Evolutionary conservation across 2,113 vertebrate species (phyloP).

Genomic region (Phyllostomus hastatus): DNA sequence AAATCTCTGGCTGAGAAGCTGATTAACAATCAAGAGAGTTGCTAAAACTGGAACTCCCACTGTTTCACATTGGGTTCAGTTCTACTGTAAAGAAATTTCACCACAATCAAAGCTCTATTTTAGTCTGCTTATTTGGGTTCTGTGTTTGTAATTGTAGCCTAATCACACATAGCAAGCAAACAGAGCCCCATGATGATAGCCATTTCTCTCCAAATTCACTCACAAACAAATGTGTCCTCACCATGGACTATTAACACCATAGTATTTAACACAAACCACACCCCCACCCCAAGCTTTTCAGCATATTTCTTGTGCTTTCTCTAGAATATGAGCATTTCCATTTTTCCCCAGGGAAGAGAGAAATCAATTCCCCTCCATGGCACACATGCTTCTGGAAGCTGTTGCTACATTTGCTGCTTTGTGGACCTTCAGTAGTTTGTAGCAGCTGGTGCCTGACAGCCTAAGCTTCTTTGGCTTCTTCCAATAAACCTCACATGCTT

Average conservation of each 20-base stretch:
- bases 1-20: conserved; percentile 26
- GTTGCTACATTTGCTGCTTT: background rate
- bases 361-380: background rate
- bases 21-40: conserved; percentile 59
- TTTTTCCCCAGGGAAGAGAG: background rate
- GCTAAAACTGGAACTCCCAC: conserved; percentile 38
- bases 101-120: conserved; percentile 58
- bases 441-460: background rate
- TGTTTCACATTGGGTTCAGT: background rate
- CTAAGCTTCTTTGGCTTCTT: background rate
- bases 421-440: background rate
- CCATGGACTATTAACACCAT: background rate
- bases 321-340: background rate
- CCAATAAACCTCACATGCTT: background rate
- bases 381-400: background rate
- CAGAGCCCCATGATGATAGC: background rate
- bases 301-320: background rate
- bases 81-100: conserved; percentile 47
- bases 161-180: conserved; percentile 38
- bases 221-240: background rate
- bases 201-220: conserved; percentile 35
- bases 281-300: background rate
- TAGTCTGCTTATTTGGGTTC: conserved; percentile 55
- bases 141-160: conserved; percentile 37
- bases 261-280: background rate